A percentile compares a stretch with the other conserved stretches of the same genome.
Evolutionary conservation across 2,888 invertebrate species (phyloP).

Genomic region (Choreutis nemorana): DNA sequence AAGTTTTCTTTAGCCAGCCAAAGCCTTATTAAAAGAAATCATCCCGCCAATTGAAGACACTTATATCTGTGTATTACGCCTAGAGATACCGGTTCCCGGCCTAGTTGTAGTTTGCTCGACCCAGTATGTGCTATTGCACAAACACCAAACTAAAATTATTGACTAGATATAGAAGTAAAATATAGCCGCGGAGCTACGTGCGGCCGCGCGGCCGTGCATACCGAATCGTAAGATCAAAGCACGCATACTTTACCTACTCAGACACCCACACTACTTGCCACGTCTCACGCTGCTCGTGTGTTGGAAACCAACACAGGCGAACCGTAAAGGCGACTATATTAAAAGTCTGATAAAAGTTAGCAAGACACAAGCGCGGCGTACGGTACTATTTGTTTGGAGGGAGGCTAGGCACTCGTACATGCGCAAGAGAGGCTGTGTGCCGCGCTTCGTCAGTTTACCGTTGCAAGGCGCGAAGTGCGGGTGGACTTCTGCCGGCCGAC

Average conservation of each 20-base stretch:
- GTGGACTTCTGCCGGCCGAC: conserved; percentile 50
- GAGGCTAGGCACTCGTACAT: conserved; percentile 62
- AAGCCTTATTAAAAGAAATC: no score
- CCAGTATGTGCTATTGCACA: conserved; percentile 55
- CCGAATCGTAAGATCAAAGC: conserved; percentile 67
- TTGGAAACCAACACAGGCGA: conserved; percentile 38
- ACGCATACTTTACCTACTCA: conserved; percentile 60
- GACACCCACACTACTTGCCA: conserved; percentile 37
- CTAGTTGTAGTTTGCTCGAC: conserved; percentile 23
- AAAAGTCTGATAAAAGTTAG: conserved; percentile 59
- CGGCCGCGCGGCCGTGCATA: conserved; percentile 59
- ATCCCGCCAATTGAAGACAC: no score
- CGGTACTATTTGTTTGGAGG: conserved; percentile 66
- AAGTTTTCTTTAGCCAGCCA: no score
- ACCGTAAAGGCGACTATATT: conserved; percentile 37
- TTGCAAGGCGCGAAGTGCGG: conserved; percentile 66
- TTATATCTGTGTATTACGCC: no score
- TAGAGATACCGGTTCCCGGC: conserved; percentile 26
- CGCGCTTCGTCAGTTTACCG: conserved; percentile 62
- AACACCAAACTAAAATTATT: conserved; percentile 59
- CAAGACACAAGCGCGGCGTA: conserved; percentile 58
- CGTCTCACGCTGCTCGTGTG: conserved; percentile 17
- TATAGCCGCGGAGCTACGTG: conserved; percentile 55
- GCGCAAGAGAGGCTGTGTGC: conserved; percentile 59
- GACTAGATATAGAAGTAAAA: conserved; percentile 48